Percentiles rank a stretch among this genome's conserved stretches.
Evolutionary conservation across 2,113 vertebrate genomes (phyloP).

Genomic region (Spheniscus mendiculus): DNA sequence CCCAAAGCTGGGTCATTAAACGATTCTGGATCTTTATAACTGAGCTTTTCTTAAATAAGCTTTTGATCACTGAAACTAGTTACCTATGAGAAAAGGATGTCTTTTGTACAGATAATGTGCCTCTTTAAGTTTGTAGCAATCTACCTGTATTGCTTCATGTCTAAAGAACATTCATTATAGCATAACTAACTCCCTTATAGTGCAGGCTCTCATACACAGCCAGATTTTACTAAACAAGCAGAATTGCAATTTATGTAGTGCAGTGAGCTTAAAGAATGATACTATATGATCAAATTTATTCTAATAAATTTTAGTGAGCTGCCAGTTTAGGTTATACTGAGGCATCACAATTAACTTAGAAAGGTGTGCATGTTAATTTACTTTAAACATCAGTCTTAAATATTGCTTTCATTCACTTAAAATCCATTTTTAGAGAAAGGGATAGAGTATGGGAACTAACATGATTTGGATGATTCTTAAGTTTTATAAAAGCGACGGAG

Average conservation of each 20-base stretch:
- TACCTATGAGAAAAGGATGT: neutral
- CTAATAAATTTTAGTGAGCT: neutral
- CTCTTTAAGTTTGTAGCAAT: neutral
- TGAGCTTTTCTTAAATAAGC: neutral
- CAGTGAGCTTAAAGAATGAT: neutral
- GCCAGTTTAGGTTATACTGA: neutral
- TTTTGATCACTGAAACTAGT: neutral
- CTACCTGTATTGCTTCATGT: neutral
- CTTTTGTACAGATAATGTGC: neutral
- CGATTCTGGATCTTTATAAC: neutral
- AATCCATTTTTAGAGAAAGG: neutral
- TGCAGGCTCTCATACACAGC: neutral
- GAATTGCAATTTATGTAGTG: neutral
- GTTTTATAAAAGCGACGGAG: neutral
- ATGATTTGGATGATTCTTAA: neutral
- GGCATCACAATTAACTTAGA: neutral
- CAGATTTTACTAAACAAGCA: neutral
- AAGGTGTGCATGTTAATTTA: neutral
- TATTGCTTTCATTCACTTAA: neutral
- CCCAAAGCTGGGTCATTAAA: neutral
- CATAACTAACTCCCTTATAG: neutral
- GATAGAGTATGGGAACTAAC: neutral
- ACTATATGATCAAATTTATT: neutral
- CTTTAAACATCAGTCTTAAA: neutral
- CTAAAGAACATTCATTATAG: neutral